These are phyloP conservation scores for Polypterus senegalus DNA, from an alignment of 2,113 vertebrate species.

Conservation along the genomic window DNA sequence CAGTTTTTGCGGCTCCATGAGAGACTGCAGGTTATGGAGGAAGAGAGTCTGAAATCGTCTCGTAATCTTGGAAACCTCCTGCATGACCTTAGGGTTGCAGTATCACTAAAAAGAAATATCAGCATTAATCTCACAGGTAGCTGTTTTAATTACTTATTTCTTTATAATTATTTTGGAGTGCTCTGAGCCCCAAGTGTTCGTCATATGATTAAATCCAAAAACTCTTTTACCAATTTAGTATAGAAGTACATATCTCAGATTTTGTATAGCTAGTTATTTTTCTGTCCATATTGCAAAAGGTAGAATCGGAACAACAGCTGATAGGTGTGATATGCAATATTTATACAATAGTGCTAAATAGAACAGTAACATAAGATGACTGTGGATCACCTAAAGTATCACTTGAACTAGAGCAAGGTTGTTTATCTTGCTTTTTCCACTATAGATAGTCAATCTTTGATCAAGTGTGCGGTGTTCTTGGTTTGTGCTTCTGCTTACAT, in stretches of 20 bases:
- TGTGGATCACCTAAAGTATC: no score
- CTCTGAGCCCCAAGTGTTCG: background rate
- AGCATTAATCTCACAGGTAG: constrained; percentile 33
- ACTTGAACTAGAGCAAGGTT: no score
- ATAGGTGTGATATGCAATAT: no score
- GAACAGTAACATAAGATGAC: no score
- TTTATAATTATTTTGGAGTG: background rate
- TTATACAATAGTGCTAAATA: no score
- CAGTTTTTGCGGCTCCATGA: constrained; percentile 44
- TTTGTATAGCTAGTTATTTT: background rate
- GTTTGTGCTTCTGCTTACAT: no score
- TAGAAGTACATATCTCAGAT: background rate
- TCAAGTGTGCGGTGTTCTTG: no score
- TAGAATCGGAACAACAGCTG: no score
- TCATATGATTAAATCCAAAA: no score
- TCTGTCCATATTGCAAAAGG: no score
- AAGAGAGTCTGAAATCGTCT: constrained; percentile 37
- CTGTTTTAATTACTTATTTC: background rate
- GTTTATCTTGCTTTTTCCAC: no score
- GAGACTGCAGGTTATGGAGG: constrained; percentile 40
- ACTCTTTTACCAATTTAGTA: background rate
- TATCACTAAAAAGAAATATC: constrained; percentile 13
- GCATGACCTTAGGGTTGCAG: constrained; percentile 30
- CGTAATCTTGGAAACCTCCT: constrained; percentile 37
- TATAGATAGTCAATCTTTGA: no score